Conservation (phyloP, 2,888 invertebrate genomes). For the Megaustenia siamemsis region DNA sequence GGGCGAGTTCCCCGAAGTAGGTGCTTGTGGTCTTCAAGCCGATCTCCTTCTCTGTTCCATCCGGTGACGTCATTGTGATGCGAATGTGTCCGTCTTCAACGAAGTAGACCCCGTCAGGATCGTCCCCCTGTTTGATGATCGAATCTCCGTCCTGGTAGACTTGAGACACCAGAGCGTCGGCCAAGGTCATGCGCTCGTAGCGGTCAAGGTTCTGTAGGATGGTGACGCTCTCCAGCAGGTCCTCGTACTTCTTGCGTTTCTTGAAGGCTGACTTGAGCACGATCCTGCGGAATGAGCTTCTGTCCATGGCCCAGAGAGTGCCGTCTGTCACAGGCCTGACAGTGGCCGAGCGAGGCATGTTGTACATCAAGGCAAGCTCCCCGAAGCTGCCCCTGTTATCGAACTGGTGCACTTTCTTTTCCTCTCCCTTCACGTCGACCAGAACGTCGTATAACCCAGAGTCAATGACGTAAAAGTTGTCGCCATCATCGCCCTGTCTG, state of each 20-base stretch:
- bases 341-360: slow-evolving; percentile 80
- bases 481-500: slow-evolving; percentile 79
- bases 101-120: slow-evolving; percentile 80
- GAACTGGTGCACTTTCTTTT: slow-evolving; percentile 78
- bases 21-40: slow-evolving; percentile 85
- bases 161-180: slow-evolving; percentile 78
- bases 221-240: slow-evolving; percentile 77
- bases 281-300: slow-evolving; percentile 78
- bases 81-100: slow-evolving; percentile 88
- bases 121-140: slow-evolving; percentile 78
- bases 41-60: slow-evolving; percentile 86
- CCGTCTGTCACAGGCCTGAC: slow-evolving; percentile 75
- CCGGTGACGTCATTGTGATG: slow-evolving; percentile 88
- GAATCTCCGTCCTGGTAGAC: slow-evolving; percentile 72
- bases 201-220: slow-evolving; percentile 77
- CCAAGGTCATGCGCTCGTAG: slow-evolving; percentile 79
- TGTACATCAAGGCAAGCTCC: slow-evolving; percentile 80
- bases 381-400: slow-evolving; percentile 80
- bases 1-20: slow-evolving; percentile 97
- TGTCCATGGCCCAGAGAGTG: slow-evolving; percentile 80
- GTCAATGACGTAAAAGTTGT: slow-evolving; percentile 81
- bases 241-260: slow-evolving; percentile 79
- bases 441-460: slow-evolving; percentile 78
- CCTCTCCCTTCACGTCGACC: slow-evolving; percentile 72
- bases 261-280: slow-evolving; percentile 80